Base-by-base conservation (phyloP, 2,113 vertebrate genomes). In the Peucedramus taeniatus region DNA sequence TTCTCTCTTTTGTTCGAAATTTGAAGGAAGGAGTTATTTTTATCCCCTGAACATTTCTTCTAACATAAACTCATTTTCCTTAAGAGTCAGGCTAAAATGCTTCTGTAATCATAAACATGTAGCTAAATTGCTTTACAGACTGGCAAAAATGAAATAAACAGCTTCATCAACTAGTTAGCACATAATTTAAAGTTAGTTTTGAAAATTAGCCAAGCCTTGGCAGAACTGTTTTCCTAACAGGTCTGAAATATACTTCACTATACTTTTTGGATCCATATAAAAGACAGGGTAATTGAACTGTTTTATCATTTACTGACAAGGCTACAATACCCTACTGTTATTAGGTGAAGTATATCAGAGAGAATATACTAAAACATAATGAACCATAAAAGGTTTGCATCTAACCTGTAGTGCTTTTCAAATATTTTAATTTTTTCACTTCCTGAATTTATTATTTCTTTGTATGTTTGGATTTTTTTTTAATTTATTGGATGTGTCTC, bases 291-390 rank as follows among this genome's bases (percentile, higher is more conserved):
- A 98, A 98, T 95, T 97, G 84, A 95, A 83, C 83, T 86, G 71
- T 95, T 98, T 96, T 89, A 97, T 96, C 94, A 95, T 96, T 90
- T 93, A 87, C 63, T 95, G 94, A 97, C 92, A 97, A 91, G 78
- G 76, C 87, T 94, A 81, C 79, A 86, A 79, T 82, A 76, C 59
- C 27, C 85, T 87, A 87, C 87, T 45, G 76, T 93, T 97, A 96
- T 54, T 57, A 86, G 96, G 51, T 95, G 86, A 97, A 96, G 80
- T 96, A 89, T 93, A 94, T 86, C 68, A 93, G 87, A 96, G 54
- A 95, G 80, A 96, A 97, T 92, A 95, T 82, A 97, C 88, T 95
- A 96, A 97, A 96, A 98, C 18, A 63, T 81, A 97, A 97, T 95
- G 93, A 97, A 95, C 84, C 81, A 96, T 96, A 96, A 89, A 96